Percentiles rank a stretch among this genome's conserved stretches.
Evolutionary conservation across 2,797 vertebrate species (phyloP).

Genomic region (Phalloptychus januarius): DNA sequence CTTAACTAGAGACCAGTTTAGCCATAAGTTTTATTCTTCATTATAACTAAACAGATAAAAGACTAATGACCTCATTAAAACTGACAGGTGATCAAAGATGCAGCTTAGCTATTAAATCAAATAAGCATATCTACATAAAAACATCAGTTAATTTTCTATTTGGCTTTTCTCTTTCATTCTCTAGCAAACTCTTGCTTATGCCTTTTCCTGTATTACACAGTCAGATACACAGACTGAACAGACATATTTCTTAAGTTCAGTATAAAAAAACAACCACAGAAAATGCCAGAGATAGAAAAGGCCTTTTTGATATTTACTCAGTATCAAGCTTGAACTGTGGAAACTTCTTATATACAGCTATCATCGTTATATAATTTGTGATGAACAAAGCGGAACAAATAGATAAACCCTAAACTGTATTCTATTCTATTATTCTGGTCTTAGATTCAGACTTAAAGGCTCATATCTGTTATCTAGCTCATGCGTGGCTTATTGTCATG

Average conservation of each 20-base stretch:
- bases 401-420: not conserved
- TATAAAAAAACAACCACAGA: not conserved
- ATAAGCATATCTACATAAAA: not conserved
- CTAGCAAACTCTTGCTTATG: not conserved
- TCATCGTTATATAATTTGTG: not conserved
- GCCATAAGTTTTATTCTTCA: not conserved
- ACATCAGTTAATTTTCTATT: not conserved
- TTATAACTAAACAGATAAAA: not conserved
- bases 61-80: not conserved
- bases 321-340: not conserved
- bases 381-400: not conserved
- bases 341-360: not conserved
- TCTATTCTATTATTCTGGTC: not conserved
- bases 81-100: not conserved
- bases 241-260: not conserved
- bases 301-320: not conserved
- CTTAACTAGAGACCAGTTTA: not conserved
- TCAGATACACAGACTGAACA: not conserved
- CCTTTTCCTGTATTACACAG: not conserved
- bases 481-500: conserved; percentile 37
- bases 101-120: not conserved
- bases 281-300: not conserved
- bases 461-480: conserved; percentile 30
- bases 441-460: conserved; percentile 28
- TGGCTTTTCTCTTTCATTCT: not conserved